These are phyloP conservation scores for Tarsius wallacei DNA, from an alignment of 2,797 vertebrate genomes.

Conservation along the genomic window DNA sequence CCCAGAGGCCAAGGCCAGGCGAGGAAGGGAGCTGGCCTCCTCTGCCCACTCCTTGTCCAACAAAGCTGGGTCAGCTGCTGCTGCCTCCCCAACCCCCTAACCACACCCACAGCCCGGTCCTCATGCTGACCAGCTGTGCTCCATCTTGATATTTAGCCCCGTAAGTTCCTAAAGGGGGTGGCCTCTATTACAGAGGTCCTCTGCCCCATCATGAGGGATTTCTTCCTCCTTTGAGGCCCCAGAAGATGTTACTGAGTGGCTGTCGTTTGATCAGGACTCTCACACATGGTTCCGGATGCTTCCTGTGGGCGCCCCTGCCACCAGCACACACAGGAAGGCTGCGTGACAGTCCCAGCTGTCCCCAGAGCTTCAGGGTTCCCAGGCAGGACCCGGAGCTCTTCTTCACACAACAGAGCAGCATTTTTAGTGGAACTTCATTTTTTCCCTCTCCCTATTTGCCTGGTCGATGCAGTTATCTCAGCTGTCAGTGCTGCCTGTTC, in stretches of 20 bases:
- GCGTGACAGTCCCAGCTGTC: background rate
- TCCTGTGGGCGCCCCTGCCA: background rate
- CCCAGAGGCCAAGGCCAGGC: background rate
- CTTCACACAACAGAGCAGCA: background rate
- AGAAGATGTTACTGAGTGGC: background rate
- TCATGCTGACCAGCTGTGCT: constrained; percentile 57
- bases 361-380: background rate
- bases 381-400: background rate
- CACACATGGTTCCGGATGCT: background rate
- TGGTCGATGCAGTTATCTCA: background rate
- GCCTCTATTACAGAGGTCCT: background rate
- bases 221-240: constrained; percentile 3
- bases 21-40: background rate
- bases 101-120: background rate
- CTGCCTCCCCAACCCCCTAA: background rate
- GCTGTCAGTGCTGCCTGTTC: background rate
- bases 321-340: background rate
- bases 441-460: background rate
- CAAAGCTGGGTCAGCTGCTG: background rate
- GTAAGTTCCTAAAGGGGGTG: background rate
- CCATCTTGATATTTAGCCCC: background rate
- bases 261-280: background rate
- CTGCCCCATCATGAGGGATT: background rate
- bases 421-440: background rate
- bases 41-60: background rate